phyloP scores from a whole-genome alignment of 2,797 vertebrate species.

The Bovichtus diacanthus region DNA sequence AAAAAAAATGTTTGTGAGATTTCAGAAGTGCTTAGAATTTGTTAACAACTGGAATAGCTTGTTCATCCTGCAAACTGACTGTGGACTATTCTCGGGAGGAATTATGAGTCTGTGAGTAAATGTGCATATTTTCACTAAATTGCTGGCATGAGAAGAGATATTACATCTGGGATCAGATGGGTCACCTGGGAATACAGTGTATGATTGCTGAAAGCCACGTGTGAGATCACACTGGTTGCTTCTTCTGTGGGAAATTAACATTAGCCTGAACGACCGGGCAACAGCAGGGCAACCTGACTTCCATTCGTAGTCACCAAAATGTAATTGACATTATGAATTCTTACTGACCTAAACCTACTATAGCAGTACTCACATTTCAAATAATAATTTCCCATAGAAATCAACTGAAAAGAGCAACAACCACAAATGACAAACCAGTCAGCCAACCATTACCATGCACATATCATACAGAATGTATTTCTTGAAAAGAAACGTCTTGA shows the following conservation, averaged over 20 bases:
- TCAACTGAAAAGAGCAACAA: neutral
- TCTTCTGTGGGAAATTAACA: slow-evolving; percentile 11
- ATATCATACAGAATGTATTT: neutral
- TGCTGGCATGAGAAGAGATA: slow-evolving; percentile 14
- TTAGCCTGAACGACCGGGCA: neutral
- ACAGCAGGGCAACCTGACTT: neutral
- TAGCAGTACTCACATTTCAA: neutral
- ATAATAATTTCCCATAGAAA: neutral
- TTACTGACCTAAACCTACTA: neutral
- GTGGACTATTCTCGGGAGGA: neutral
- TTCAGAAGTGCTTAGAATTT: neutral
- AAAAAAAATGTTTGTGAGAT: neutral
- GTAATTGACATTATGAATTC: neutral
- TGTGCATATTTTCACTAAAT: slow-evolving; percentile 2
- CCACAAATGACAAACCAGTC: neutral
- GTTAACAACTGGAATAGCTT: neutral
- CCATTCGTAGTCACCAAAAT: neutral
- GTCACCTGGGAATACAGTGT: slow-evolving; percentile 27
- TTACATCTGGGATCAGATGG: slow-evolving; percentile 2
- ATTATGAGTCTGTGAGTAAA: neutral
- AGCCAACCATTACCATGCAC: neutral
- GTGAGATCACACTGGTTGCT: slow-evolving; percentile 19
- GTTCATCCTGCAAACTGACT: neutral
- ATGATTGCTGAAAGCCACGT: slow-evolving; percentile 8
- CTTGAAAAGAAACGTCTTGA: neutral